Percentiles rank a stretch among this genome's conserved stretches.
Conservation (phyloP, 2,113 vertebrate genomes). For the Calyptommatus sinebrachiatus region DNA sequence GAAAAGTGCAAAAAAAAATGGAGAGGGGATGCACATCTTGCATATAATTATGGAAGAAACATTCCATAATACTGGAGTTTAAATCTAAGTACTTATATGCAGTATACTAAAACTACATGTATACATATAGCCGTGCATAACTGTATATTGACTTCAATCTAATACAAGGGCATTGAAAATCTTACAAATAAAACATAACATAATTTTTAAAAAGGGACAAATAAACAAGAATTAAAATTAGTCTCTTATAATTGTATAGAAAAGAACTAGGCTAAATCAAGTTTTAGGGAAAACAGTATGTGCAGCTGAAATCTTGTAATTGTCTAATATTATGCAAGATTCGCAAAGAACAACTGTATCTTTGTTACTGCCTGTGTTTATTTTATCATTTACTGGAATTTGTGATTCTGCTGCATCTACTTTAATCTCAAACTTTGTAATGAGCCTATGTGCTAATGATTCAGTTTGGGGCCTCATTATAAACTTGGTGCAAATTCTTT, state of each 20-base stretch:
- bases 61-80: no score
- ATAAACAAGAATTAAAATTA: conserved; percentile 19
- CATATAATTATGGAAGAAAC: no score
- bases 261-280: conserved; percentile 9
- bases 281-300: conserved; percentile 24
- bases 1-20: no score
- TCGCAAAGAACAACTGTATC: conserved; percentile 36
- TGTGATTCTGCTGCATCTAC: conserved; percentile 41
- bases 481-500: conserved; percentile 37
- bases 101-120: no score
- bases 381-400: not conserved
- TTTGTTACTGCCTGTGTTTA: conserved; percentile 34
- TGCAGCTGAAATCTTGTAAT: not conserved
- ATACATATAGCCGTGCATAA: not conserved
- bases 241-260: no score
- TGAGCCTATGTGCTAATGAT: conserved; percentile 28
- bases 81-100: not conserved
- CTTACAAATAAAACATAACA: not conserved
- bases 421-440: conserved; percentile 49
- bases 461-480: conserved; percentile 48
- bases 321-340: not conserved
- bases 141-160: not conserved
- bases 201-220: not conserved
- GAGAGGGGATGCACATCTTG: no score
- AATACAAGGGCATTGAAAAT: not conserved